phyloP scores from a whole-genome alignment of 1,140 invertebrate species.

The Physella acuta region DNA sequence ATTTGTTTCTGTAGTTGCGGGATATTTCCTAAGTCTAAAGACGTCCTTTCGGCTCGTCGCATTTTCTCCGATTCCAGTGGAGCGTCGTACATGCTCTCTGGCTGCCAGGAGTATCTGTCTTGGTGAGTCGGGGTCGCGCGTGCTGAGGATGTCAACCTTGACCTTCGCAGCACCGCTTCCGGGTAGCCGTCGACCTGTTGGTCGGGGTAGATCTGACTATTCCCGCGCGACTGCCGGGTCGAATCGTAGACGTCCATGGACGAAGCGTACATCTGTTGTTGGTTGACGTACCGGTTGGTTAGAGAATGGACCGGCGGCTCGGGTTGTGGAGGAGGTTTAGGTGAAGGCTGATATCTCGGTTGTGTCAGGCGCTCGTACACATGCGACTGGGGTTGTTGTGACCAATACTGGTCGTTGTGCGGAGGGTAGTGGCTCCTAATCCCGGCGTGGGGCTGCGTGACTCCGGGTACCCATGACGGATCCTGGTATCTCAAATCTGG shows the following conservation, averaged over 20 bases:
- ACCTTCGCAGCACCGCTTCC: neutral
- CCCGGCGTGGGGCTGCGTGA: neutral
- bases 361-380: neutral
- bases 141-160: neutral
- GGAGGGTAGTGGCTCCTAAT: neutral
- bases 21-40: slow-evolving; percentile 16
- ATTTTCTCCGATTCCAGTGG: neutral
- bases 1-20: slow-evolving; percentile 23
- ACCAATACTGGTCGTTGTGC: neutral
- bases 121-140: neutral
- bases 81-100: neutral
- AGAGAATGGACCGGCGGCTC: too few species aligned
- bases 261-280: neutral
- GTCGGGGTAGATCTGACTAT: too few species aligned
- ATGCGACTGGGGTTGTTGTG: neutral
- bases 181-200: too few species aligned
- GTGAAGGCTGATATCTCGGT: neutral
- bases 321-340: neutral
- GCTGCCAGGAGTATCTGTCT: slow-evolving; percentile 13
- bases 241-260: neutral
- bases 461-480: neutral
- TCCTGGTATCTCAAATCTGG: slow-evolving; percentile 10
- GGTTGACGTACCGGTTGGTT: neutral
- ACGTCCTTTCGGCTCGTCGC: slow-evolving; percentile 3
- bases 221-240: too few species aligned